Base-by-base conservation (phyloP, 1,140 invertebrate genomes). In the Probaryconus sp. region DNA sequence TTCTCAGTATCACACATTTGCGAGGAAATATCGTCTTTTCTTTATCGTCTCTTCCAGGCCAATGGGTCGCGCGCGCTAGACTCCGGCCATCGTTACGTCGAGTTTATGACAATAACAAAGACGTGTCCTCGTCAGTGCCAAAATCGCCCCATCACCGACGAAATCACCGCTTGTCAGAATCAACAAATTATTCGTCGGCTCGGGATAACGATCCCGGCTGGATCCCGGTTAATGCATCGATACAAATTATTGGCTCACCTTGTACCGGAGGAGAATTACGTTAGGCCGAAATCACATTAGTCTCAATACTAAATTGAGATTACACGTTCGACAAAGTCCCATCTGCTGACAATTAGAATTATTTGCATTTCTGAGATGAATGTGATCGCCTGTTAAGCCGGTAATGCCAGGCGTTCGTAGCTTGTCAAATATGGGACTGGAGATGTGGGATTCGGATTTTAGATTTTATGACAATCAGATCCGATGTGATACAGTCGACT, bases 1-100 rank as follows among this genome's bases (percentile, higher is more conserved):
- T 72, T 47, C 55, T 71, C 47, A 30, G 42, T 67, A 67, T 63
- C 67, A 50, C 31, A 31, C 50, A 53, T 69, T 69, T 56, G 63
- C 38, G 48, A 45, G 72, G 24, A 79, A 79, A 78, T 76, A 70
- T 68, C 56, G 43, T 68, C 56, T 76, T 53, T 56, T 47, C 68
- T 76, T 71, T 76, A 76, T 76, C 73, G 61, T 76, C 67, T n/a
- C n/a, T 71, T 76, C 73, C 73, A 71, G 67, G 45, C 58, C 31
- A 76, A 51, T 60, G 38, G 40, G 11, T 73, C 48, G 60, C 18
- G 58, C 45, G 51, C n/a, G n/a, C n/a, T n/a, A n/a, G n/a, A n/a
- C n/a, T 47, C 58, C 38, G 13, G 40, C 11, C 43, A 60, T 50
- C 33, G 58, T 1, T 18, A 60, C 16, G 45, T 37, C 40, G 30